Base-by-base conservation (phyloP, 2,797 vertebrate species). In the Acrocephalus scirpaceus region DNA sequence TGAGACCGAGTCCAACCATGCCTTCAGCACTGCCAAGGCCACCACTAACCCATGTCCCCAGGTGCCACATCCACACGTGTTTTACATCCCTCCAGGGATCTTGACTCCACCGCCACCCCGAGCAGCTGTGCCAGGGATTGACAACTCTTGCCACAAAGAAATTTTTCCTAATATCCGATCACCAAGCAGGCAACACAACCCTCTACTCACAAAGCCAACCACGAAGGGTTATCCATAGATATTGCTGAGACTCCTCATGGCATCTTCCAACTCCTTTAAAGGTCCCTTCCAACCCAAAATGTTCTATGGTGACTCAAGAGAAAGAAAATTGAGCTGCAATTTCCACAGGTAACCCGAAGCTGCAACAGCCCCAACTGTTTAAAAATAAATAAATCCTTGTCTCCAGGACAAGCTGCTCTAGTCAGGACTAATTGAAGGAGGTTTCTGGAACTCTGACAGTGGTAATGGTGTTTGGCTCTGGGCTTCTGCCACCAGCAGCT, bases 71-170 rank as follows among this genome's bases (percentile, higher is more conserved):
- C 32, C 48, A 62, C 42, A 13, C 0, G 2, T 5, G 10, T 40
- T 67, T 61, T 30, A 47, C 40, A 32, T 14, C 54, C 30, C 25
- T 58, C 38, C 38, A 45, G 42, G 6, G 21, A 42, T 42, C 6
- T 2, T 5, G 6, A 51, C 27, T 29, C 27, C 29, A 51, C 16
- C 44, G 29, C 26, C 7, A 1, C 30, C 11, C 29, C 0, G 1
- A 11, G 16, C 20, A 86, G 25, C 65, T 27, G 21, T 54, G 40
- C 26, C 56, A 48, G 18, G 26, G 40, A 54, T 12, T 36, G 11
- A 7, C 23, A 13, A 5, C 14, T 23, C 72, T 51, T 76, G 9
- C 29, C 44, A 51, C 5, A 8, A n/a, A 51, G 20, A 30, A 26
- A 30, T 18, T 57, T 38, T 7, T 21, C 57, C 36, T 13, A 18